phyloP scores from a whole-genome alignment of 2,888 invertebrate genomes.

The Epistrophe eligans region DNA sequence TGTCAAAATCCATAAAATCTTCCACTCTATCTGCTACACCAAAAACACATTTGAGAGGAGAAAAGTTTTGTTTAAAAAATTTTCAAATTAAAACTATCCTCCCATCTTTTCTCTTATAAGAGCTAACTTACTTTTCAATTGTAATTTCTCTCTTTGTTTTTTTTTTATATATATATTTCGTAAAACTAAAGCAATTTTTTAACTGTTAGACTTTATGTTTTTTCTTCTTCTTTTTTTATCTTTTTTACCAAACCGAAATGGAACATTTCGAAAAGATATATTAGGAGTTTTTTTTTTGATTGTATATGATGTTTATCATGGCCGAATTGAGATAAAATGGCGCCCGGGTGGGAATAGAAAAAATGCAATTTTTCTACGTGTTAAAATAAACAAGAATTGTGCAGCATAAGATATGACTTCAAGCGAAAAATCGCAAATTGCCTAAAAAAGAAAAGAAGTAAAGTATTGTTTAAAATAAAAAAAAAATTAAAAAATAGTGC shows the following conservation, averaged over 20 bases:
- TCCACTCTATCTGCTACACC: constrained; percentile 1
- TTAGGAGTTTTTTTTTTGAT: not conserved
- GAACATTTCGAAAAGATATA: constrained; percentile 23
- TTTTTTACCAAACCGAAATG: not conserved
- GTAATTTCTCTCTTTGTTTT: constrained; percentile 17
- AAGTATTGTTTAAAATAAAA: no score
- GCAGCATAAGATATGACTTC: no score
- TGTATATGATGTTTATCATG: not conserved
- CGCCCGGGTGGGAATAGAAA: not conserved
- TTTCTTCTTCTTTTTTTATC: not conserved
- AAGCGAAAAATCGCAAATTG: no score
- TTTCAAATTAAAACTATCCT: constrained; percentile 61
- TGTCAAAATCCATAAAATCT: constrained; percentile 56
- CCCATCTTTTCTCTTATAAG: not conserved
- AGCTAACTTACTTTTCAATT: constrained; percentile 30
- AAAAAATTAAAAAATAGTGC: no score
- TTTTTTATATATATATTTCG: not conserved
- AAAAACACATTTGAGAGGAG: constrained; percentile 43
- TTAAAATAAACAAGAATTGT: no score
- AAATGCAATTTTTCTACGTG: not conserved
- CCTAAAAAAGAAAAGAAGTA: no score
- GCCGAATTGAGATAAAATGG: not conserved
- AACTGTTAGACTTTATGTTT: constrained; percentile 9
- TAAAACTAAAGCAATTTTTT: constrained; percentile 46
- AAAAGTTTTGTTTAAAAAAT: constrained; percentile 34